Evolutionary conservation across 2,797 vertebrate genomes (phyloP).

Genomic region (Gallinago nigripennis): DNA sequence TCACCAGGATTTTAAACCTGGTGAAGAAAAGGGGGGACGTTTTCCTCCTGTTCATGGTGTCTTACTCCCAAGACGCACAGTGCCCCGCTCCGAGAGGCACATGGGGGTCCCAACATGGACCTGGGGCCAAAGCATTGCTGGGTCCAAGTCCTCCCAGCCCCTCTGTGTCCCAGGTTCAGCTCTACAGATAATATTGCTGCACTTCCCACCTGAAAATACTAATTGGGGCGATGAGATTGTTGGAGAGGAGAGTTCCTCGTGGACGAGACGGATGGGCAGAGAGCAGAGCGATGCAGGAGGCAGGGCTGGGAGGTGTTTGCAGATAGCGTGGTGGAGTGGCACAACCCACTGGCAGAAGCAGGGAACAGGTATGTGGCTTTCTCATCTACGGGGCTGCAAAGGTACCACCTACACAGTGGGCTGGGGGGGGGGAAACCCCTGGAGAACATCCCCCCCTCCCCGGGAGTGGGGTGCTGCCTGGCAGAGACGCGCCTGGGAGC

Average conservation of each 20-base stretch:
- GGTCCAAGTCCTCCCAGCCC: too few relatives aligned
- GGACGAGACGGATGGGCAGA: neutral
- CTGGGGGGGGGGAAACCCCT: neutral
- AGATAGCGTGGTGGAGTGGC: slow-evolving; percentile 6
- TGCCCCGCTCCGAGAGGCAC: neutral
- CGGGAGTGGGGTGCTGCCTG: neutral
- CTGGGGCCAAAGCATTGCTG: neutral
- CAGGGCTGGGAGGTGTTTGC: neutral
- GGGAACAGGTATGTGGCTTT: neutral
- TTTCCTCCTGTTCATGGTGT: neutral
- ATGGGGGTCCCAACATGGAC: rapidly evolving
- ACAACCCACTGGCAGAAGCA: slow-evolving; percentile 48
- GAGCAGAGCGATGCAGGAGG: rapidly evolving
- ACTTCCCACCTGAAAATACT: neutral
- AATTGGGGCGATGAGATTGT: rapidly evolving
- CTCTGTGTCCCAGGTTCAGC: neutral
- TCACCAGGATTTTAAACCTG: neutral
- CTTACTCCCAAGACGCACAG: neutral
- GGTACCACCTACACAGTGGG: rapidly evolving
- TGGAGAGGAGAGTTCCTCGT: neutral
- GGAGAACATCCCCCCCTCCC: rapidly evolving
- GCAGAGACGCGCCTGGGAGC: neutral
- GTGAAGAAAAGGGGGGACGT: neutral
- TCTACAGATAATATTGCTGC: rapidly evolving
- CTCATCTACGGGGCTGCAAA: rapidly evolving